phyloP scores from a whole-genome alignment of 2,113 vertebrate species.

The Chitala chitala region DNA sequence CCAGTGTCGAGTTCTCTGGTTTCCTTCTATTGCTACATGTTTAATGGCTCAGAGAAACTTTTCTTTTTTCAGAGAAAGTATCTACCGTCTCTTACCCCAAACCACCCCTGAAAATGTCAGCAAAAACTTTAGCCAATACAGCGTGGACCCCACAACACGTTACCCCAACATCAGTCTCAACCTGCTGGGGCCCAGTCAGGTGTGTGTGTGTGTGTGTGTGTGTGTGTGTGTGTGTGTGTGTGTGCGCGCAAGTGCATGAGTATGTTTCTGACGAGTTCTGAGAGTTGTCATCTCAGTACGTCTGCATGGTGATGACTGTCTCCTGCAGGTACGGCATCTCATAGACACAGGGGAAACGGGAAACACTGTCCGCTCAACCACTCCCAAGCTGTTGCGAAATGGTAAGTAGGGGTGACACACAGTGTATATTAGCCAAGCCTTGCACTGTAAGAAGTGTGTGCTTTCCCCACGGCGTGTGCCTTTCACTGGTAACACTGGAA shows the following conservation, averaged over 20 bases:
- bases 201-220: constrained; percentile 38
- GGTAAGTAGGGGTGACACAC: constrained; percentile 55
- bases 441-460: background rate
- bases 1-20: background rate
- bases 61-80: constrained; percentile 72
- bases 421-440: background rate
- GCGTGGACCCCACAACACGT: constrained; percentile 82
- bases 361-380: constrained; percentile 61
- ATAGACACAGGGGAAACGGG: constrained; percentile 78
- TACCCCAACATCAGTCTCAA: constrained; percentile 79
- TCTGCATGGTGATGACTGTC: background rate
- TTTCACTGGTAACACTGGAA: background rate
- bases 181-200: constrained; percentile 78
- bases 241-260: background rate
- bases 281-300: background rate
- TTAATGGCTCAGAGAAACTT: no score
- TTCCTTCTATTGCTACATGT: no score
- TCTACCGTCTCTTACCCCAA: constrained; percentile 87
- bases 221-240: background rate
- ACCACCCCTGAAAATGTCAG: constrained; percentile 94
- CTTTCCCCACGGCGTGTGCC: background rate
- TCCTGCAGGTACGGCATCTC: constrained; percentile 80
- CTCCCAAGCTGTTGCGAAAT: constrained; percentile 66
- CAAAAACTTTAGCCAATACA: constrained; percentile 88
- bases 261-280: background rate